These are phyloP conservation scores for Priocnemis perturbator DNA, from an alignment of 2,888 invertebrate species.

Conservation along the genomic window DNA sequence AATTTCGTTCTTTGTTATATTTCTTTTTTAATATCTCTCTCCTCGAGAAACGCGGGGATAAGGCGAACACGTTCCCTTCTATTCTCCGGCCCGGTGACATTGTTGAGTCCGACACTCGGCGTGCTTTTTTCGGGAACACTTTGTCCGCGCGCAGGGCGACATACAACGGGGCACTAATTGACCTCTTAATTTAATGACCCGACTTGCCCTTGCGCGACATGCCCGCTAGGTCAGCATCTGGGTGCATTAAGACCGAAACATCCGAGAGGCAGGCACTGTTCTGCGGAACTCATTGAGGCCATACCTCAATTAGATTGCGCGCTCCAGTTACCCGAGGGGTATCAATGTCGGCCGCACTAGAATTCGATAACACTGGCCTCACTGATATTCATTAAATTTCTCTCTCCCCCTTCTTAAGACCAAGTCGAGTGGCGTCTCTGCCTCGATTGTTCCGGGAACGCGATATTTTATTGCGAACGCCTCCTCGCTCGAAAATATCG, in stretches of 20 bases:
- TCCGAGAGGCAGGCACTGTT: background rate
- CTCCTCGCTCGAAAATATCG: too few species aligned
- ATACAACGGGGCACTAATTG: conserved; percentile 3
- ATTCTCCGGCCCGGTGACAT: background rate
- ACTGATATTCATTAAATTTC: conserved; percentile 7
- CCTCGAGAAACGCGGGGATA: too few species aligned
- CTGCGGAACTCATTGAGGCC: conserved; percentile 1
- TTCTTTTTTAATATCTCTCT: too few species aligned
- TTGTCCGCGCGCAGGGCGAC: background rate
- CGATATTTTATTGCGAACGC: too few species aligned
- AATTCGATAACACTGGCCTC: conserved; percentile 1
- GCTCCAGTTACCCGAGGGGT: background rate
- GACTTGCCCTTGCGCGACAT: conserved; percentile 1
- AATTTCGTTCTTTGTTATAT: too few species aligned
- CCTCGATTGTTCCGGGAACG: background rate
- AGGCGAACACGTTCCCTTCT: background rate
- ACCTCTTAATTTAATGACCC: conserved; percentile 11
- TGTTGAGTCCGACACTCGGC: conserved; percentile 2
- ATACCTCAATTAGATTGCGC: conserved; percentile 6
- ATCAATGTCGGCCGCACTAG: background rate
- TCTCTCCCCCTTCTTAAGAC: too few species aligned
- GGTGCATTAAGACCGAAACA: conserved; percentile 9
- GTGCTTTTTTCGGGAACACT: background rate
- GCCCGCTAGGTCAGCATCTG: conserved; percentile 4
- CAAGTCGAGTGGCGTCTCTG: background rate